phyloP scores from a whole-genome alignment of 1,140 invertebrate genomes.

The Oncopodura yosiiana region DNA sequence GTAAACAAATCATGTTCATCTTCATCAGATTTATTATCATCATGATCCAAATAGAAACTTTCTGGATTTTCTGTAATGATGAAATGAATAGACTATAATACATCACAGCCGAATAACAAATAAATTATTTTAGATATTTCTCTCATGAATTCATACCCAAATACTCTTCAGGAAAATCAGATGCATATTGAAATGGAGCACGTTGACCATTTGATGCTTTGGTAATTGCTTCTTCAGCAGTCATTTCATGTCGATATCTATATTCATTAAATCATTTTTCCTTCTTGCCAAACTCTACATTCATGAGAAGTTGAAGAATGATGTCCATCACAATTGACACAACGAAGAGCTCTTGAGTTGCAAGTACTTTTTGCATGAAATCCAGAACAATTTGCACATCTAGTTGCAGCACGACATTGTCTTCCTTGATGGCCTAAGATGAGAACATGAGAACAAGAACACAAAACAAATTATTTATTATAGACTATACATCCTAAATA shows the following conservation, averaged over 20 bases:
- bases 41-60: conserved; percentile 14
- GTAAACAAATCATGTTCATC: not conserved
- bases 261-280: conserved; percentile 25
- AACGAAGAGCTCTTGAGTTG: not conserved
- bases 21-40: conserved; percentile 3
- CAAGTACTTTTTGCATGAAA: conserved; percentile 7
- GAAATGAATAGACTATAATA: not conserved
- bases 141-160: not conserved
- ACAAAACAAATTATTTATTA: too few species aligned
- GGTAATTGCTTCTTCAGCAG: conserved; percentile 15
- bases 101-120: not conserved
- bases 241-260: conserved; percentile 14
- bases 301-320: conserved; percentile 14
- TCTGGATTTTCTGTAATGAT: conserved; percentile 18
- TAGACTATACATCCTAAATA: too few species aligned
- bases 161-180: conserved; percentile 9
- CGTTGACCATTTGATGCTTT: conserved; percentile 17
- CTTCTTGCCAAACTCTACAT: conserved; percentile 21
- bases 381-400: conserved; percentile 14
- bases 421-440: conserved; percentile 25
- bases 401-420: conserved; percentile 13
- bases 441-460: too few species aligned
- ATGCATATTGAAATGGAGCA: conserved; percentile 14
- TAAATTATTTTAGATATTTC: not conserved
- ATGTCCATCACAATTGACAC: conserved; percentile 17